These are phyloP conservation scores for Oasisia sp. DNA, from an alignment of 2,888 invertebrate genomes.

Conservation along the genomic window DNA sequence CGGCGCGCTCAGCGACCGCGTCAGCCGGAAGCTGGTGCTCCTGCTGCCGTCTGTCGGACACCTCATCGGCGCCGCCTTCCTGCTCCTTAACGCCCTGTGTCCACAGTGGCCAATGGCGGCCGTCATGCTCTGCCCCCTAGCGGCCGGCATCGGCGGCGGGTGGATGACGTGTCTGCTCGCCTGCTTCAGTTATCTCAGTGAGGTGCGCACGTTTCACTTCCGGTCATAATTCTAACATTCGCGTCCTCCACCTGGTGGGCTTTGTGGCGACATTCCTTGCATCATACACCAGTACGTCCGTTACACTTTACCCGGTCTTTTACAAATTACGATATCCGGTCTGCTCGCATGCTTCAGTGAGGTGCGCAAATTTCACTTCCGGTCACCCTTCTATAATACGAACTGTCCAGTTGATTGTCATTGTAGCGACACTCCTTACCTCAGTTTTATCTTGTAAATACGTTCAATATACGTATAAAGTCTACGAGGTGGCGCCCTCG, in stretches of 20 bases:
- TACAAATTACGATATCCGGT: neutral
- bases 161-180: neutral
- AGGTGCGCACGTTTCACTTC: neutral
- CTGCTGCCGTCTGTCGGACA: neutral
- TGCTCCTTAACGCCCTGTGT: neutral
- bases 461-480: too few species aligned
- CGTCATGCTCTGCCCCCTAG: neutral
- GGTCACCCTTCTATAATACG: too few species aligned
- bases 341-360: slow-evolving; percentile 1
- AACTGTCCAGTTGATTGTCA: too few species aligned
- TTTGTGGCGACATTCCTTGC: too few species aligned
- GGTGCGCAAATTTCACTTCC: neutral
- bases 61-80: neutral
- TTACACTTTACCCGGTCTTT: neutral
- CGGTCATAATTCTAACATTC: too few species aligned
- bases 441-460: too few species aligned
- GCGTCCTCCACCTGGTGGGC: too few species aligned
- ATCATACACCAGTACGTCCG: too few species aligned
- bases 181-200: slow-evolving; percentile 12
- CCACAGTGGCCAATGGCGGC: neutral
- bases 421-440: too few species aligned
- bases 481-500: too few species aligned
- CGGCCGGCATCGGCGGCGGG: neutral
- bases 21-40: neutral
- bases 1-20: neutral